Conservation (phyloP, 2,888 invertebrate genomes). For the Ennomos quercinarius region DNA sequence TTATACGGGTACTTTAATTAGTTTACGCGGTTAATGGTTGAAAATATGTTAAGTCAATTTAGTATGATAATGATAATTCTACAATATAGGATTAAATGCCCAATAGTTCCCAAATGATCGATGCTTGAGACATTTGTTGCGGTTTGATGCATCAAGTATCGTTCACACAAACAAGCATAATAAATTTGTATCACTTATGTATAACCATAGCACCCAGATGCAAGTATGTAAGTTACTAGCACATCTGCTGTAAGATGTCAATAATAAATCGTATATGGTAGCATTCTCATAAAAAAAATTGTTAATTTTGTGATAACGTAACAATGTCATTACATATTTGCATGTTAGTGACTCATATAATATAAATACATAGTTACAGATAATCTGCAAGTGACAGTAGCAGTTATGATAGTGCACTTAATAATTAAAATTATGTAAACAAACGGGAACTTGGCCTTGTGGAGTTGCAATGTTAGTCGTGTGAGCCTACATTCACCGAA, state of each 20-base stretch:
- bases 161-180: conserved; percentile 81
- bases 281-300: conserved; percentile 73
- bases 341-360: conserved; percentile 86
- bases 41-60: conserved; percentile 83
- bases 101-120: conserved; percentile 83
- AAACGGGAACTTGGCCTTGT: conserved; percentile 86
- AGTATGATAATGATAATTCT: conserved; percentile 84
- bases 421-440: conserved; percentile 76
- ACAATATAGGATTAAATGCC: conserved; percentile 86
- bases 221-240: conserved; percentile 84
- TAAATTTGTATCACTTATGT: conserved; percentile 79
- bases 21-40: conserved; percentile 85
- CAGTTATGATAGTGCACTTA: conserved; percentile 84
- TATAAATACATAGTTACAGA: conserved; percentile 84
- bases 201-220: conserved; percentile 85
- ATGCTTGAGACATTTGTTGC: conserved; percentile 62
- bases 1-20: conserved; percentile 79
- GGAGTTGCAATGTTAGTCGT: conserved; percentile 84
- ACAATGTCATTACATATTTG: conserved; percentile 82
- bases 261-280: conserved; percentile 66
- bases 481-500: conserved; percentile 80
- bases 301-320: conserved; percentile 79
- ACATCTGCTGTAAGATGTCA: conserved; percentile 65
- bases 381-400: conserved; percentile 82
- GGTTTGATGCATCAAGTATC: conserved; percentile 63